Conservation (phyloP, 2,113 vertebrate species). For the Sclerurus mexicanus region DNA sequence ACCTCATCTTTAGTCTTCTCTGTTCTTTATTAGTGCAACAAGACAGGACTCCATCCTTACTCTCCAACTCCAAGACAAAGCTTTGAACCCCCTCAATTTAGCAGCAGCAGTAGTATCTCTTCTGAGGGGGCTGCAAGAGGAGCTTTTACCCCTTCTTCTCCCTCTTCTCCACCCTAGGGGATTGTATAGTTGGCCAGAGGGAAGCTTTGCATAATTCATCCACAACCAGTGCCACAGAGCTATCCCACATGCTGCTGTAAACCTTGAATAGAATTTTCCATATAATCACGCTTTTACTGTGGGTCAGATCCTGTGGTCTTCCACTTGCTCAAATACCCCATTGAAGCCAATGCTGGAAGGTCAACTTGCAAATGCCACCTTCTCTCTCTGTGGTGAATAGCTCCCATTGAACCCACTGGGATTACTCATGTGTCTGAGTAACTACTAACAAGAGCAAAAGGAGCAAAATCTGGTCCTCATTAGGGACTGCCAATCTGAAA, state of each 20-base stretch:
- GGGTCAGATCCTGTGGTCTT: conserved; percentile 19
- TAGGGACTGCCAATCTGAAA: not conserved
- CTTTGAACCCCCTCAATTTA: not conserved
- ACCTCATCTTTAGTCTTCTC: not conserved
- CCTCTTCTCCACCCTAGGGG: not conserved
- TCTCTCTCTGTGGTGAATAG: conserved; percentile 11
- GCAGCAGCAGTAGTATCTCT: not conserved
- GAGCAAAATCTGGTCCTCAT: not conserved
- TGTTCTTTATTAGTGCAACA: not conserved
- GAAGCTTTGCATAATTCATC: not conserved
- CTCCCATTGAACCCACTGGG: conserved; percentile 14
- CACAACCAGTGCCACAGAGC: not conserved
- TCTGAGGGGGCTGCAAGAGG: not conserved
- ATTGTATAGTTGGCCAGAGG: not conserved
- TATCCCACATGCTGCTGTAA: not conserved
- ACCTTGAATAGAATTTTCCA: conserved; percentile 19
- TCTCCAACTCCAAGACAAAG: not conserved
- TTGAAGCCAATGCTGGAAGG: conserved; percentile 1
- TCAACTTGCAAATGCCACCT: conserved; percentile 20
- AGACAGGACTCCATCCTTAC: not conserved
- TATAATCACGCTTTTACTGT: not conserved
- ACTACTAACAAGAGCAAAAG: not conserved
- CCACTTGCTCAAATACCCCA: conserved; percentile 23
- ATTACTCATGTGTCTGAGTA: conserved; percentile 37
- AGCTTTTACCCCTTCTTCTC: not conserved